phyloP scores from a whole-genome alignment of 2,888 invertebrate species.

The Tiphia femorata region DNA sequence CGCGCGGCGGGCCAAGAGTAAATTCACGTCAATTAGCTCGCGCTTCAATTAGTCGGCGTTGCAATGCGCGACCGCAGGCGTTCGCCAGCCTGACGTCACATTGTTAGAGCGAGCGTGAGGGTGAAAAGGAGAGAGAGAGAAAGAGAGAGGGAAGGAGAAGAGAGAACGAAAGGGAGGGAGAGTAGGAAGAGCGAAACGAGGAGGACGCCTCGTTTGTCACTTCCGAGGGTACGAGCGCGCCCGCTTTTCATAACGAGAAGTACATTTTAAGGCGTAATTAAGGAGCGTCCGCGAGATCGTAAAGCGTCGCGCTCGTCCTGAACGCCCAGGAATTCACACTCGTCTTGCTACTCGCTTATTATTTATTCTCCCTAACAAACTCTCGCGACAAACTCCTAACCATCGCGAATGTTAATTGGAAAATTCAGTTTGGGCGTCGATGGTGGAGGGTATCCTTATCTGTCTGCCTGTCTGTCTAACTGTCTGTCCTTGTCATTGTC shows the following conservation, averaged over 20 bases:
- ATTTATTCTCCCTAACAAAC: too few species aligned
- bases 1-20: too few species aligned
- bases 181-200: not conserved
- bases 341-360: too few species aligned
- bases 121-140: not conserved
- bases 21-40: too few species aligned
- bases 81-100: too few species aligned
- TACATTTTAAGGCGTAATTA: slow-evolving; percentile 25
- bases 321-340: too few species aligned
- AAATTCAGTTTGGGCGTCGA: slow-evolving; percentile 47
- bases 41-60: too few species aligned
- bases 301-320: not conserved
- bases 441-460: too few species aligned
- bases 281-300: too few species aligned
- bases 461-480: slow-evolving; percentile 4
- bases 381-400: too few species aligned
- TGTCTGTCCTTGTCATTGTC: too few species aligned
- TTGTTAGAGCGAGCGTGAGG: not conserved
- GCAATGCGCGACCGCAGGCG: too few species aligned
- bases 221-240: slow-evolving; percentile 2
- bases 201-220: not conserved
- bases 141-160: not conserved
- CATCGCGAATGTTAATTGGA: slow-evolving; percentile 57
- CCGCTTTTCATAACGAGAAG: slow-evolving; percentile 9
- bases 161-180: not conserved